phyloP scores from a whole-genome alignment of 2,888 invertebrate genomes.

The Scaptomyza caliginosa region DNA sequence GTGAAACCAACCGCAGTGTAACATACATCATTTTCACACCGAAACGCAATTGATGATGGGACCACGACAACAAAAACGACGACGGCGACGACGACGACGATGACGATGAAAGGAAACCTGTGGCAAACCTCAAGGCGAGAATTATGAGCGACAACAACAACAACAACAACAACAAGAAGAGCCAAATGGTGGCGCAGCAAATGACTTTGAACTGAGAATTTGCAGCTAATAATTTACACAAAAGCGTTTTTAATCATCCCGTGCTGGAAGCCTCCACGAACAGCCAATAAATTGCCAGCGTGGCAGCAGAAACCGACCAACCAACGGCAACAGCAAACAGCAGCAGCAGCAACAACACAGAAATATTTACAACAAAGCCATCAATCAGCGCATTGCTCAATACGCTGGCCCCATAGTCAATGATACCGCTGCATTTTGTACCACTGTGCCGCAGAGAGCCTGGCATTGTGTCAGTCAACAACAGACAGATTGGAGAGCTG shows the following conservation, averaged over 20 bases:
- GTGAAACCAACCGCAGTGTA: constrained; percentile 77
- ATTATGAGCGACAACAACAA: constrained; percentile 70
- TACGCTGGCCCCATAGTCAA: constrained; percentile 51
- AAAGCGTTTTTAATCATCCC: constrained; percentile 79
- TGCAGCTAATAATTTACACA: constrained; percentile 80
- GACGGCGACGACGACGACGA: constrained; percentile 14
- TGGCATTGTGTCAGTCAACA: constrained; percentile 67
- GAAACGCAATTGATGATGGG: constrained; percentile 69
- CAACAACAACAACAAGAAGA: constrained; percentile 32
- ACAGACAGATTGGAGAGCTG: constrained; percentile 13
- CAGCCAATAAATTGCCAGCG: constrained; percentile 64
- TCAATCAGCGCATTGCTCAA: constrained; percentile 75
- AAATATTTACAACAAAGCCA: constrained; percentile 75
- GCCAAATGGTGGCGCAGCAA: constrained; percentile 51
- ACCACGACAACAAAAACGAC: constrained; percentile 30
- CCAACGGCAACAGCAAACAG: constrained; percentile 12
- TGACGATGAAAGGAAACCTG: constrained; percentile 60
- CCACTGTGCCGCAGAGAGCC: constrained; percentile 34
- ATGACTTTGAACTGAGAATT: constrained; percentile 72
- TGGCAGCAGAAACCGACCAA: constrained; percentile 53
- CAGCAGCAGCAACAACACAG: constrained; percentile 34
- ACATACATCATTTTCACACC: constrained; percentile 80
- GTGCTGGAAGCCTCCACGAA: constrained; percentile 40
- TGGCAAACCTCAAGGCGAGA: constrained; percentile 79
- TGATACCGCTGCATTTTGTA: constrained; percentile 62